Conservation (phyloP, 2,797 vertebrate genomes). For the Crocidura indochinensis region DNA sequence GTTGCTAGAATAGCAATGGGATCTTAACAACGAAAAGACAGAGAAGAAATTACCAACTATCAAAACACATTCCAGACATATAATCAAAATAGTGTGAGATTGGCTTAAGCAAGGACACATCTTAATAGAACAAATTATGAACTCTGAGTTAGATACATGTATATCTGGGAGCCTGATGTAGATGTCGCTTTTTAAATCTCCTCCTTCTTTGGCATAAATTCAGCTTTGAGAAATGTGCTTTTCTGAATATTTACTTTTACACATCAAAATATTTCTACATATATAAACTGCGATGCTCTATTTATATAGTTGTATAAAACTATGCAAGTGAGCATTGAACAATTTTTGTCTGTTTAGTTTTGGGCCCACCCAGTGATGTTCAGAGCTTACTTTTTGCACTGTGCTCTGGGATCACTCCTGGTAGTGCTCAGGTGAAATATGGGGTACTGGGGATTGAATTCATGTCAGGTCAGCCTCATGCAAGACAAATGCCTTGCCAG, state of each 20-base stretch:
- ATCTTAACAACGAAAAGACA: conserved; percentile 1
- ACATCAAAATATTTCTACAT: background rate
- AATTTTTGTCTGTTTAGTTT: too few relatives aligned
- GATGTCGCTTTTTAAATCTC: background rate
- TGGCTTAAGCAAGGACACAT: background rate
- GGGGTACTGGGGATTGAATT: too few relatives aligned
- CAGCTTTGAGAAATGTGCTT: background rate
- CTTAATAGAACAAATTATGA: conserved; percentile 12
- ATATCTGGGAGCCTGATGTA: background rate
- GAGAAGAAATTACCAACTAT: background rate
- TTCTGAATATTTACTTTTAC: background rate
- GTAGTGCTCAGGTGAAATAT: too few relatives aligned
- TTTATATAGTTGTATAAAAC: background rate
- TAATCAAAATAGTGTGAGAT: conserved; percentile 17
- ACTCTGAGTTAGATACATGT: background rate
- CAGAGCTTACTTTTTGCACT: too few relatives aligned
- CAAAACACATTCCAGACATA: background rate
- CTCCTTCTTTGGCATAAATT: background rate
- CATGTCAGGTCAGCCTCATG: too few relatives aligned
- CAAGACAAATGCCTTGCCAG: too few relatives aligned
- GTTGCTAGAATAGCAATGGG: background rate
- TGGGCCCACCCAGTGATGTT: too few relatives aligned
- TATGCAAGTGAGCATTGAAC: too few relatives aligned
- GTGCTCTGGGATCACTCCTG: too few relatives aligned
- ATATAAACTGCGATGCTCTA: background rate